Base-by-base conservation (phyloP, 2,797 vertebrate species). In the Amblyopsis hoosieri region DNA sequence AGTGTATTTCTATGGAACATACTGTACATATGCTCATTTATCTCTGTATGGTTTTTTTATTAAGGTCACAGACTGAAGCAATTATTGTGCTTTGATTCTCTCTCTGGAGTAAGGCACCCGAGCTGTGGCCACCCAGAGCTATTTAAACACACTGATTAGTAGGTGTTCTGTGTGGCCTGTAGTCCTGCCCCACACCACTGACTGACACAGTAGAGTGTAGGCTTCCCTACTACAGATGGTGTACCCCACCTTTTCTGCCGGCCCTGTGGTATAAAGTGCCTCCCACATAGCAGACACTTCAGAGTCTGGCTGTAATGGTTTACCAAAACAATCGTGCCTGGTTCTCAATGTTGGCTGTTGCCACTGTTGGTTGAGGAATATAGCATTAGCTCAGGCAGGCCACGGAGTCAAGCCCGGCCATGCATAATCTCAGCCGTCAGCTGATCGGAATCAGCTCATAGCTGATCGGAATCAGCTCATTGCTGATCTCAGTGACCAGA, bases 101-200 rank as follows among this genome's bases (percentile, higher is more conserved):
- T 72, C 54, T 60, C 49, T 81, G 67, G 60, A 49, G 60, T 45
- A 53, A 74, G 67, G 54, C 64, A 52, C 76, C 77, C 62, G 57
- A n/a, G 59, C 71, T 74, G 60, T 78, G 83, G 78, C 87, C 87
- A 86, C 82, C 49, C 60, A 51, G 69, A 80, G 85, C 82, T 88
- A 89, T 90, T 91, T 87, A 71, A 67, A 83, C 69, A 49, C 69
- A 31, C 80, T 90, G 85, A 91, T 91, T 88, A 89, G 83, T 89
- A 89, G 86, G 88, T 90, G 87, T 78, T 66, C 69, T 54, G 77
- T 74, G 84, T 67, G 31, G 76, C 73, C 74, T 69, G 23, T 29
- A 54, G 14, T 69, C 74, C 77, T 77, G 82, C 81, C 83, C 85
- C 52, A 60, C 66, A 2, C 70, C 59, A 75, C 80, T 81, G 80